Evolutionary conservation across 1,140 invertebrate species (phyloP), one percentile per base, ranked within the genome.

Genomic region (Olivierus martensii): DNA sequence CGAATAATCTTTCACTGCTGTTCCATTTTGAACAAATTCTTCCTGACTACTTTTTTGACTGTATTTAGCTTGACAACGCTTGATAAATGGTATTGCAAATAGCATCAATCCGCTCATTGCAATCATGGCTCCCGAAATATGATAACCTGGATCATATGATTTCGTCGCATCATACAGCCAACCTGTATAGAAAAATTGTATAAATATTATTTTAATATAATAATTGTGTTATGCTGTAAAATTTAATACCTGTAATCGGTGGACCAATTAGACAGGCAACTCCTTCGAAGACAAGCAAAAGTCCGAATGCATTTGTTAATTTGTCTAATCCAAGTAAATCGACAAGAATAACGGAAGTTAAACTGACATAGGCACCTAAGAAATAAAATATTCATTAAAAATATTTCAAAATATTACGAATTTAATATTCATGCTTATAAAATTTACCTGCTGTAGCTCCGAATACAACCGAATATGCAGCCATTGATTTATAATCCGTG

Each of bases 81-180:
- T 22, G 4, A 43, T 18, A 43, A 17, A 43, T 17, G 41, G 41
- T 17, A 43, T 43, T 18, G 4, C 17, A 67, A 89, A 95, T 39
- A 96, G 73, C 71, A 96, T 88, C 6, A 87, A 18, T 10, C 93
- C 92, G 68, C 87, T 91, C 18, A 89, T 47, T 1, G 81, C 79
- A 42, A 96, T 89, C 66, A 84, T 81, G 2, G 74, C 65, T 2
- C 90, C 91, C 9, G 85, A 81, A 38, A 89, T 71, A 51, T 80
- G 79, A 67, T 94, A 95, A 3, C 83, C 87, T 14, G 82, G 79
- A 63, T 85, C 71, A 67, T 92, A 93, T 5, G 84, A 84, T n/a
- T 75, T 54, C 7, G 79, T 71, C 1, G 69, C 66, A 63, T 94
- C 90, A 63, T 78, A 87, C 47, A 94, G 66, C 70, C 74, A 81